A percentile compares a stretch with the other conserved stretches of the same genome.
These are phyloP conservation scores for Argyrosomus japonicus DNA, from an alignment of 2,113 vertebrate genomes.

Conservation along the genomic window DNA sequence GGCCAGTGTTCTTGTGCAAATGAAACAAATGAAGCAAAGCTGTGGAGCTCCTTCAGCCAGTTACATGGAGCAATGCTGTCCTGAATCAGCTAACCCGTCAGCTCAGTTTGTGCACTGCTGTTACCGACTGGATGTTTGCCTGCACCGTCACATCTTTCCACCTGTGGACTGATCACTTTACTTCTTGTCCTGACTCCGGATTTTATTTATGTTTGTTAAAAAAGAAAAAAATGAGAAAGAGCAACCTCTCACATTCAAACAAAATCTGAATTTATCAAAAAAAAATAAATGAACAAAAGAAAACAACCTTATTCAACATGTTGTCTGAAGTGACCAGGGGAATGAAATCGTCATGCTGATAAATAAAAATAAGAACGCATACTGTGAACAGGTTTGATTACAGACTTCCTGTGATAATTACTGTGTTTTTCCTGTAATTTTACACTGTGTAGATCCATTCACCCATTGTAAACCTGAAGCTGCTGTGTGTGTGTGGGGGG, in stretches of 20 bases:
- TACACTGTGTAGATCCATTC: not conserved
- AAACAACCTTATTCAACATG: not conserved
- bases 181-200: not conserved
- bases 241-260: not conserved
- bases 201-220: not conserved
- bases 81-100: not conserved
- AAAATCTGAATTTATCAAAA: not conserved
- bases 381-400: constrained; percentile 14
- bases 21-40: constrained; percentile 2
- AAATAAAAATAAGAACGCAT: constrained; percentile 2
- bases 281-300: not conserved
- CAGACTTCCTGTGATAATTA: constrained; percentile 15
- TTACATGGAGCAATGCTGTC: not conserved
- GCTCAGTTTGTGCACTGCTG: not conserved
- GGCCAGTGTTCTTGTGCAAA: not conserved
- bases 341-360: not conserved
- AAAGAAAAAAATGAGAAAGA: too few relatives aligned
- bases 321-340: not conserved
- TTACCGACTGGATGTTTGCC: not conserved
- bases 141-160: not conserved
- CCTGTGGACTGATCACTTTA: not conserved
- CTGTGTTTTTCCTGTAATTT: constrained; percentile 28
- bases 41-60: not conserved
- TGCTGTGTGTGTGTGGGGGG: not conserved
- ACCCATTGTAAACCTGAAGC: constrained; percentile 1